phyloP scores from a whole-genome alignment of 2,888 invertebrate species.

The Erebia palarica region DNA sequence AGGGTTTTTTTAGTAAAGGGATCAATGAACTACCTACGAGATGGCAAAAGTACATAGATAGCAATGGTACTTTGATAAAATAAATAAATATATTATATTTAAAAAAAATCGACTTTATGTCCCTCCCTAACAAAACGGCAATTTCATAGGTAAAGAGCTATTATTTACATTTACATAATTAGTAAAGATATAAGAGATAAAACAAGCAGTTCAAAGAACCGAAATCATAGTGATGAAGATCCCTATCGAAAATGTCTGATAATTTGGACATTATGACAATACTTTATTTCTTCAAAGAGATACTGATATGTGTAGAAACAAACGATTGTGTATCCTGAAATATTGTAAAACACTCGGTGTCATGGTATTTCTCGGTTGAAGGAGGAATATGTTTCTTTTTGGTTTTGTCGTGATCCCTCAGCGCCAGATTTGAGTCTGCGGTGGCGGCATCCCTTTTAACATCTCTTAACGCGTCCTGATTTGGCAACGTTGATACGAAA shows the following conservation, averaged over 20 bases:
- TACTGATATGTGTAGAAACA: conserved; percentile 42
- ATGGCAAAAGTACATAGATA: too few relatives aligned
- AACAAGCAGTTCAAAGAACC: too few relatives aligned
- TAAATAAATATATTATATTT: too few relatives aligned
- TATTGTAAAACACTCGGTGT: conserved; percentile 36
- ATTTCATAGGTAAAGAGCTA: too few relatives aligned
- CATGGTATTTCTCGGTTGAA: conserved; percentile 50
- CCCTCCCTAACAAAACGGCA: too few relatives aligned
- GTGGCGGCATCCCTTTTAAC: conserved; percentile 75
- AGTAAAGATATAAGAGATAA: too few relatives aligned
- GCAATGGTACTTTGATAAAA: too few relatives aligned
- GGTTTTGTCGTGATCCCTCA: conserved; percentile 54
- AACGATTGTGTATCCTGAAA: conserved; percentile 39
- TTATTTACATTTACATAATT: too few relatives aligned
- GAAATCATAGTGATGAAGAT: not conserved
- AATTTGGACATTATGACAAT: conserved; percentile 40
- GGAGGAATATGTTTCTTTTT: conserved; percentile 44
- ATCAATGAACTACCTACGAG: too few relatives aligned
- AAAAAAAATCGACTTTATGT: too few relatives aligned
- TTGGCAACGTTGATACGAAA: conserved; percentile 78
- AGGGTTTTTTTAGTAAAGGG: too few relatives aligned
- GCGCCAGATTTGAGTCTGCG: conserved; percentile 52
- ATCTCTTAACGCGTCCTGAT: conserved; percentile 80
- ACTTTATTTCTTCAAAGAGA: conserved; percentile 32
- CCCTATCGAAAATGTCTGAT: not conserved